These are phyloP conservation scores for Cepphus grylle DNA, from an alignment of 2,113 vertebrate species.

Conservation along the genomic window DNA sequence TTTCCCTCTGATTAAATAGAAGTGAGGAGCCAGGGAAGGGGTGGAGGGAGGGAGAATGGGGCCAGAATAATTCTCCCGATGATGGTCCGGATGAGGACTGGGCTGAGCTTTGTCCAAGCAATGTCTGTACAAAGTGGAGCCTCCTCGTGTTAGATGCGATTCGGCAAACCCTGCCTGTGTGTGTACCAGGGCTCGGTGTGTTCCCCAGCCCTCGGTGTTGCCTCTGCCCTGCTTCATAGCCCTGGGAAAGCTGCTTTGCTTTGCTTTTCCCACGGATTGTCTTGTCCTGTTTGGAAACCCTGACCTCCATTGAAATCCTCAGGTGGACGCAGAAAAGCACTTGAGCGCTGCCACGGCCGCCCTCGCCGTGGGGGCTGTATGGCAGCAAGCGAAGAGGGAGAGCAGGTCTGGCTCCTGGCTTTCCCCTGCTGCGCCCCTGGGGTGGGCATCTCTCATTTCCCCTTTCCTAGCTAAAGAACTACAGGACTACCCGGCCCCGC, in stretches of 20 bases:
- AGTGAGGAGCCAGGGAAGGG: neutral
- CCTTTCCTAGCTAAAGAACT: neutral
- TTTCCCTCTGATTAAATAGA: neutral
- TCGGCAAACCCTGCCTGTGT: no score
- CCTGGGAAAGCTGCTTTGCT: neutral
- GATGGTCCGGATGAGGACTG: neutral
- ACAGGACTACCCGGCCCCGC: neutral
- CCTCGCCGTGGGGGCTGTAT: rapidly evolving
- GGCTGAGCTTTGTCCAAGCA: neutral
- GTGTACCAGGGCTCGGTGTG: no score
- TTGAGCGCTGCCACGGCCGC: neutral
- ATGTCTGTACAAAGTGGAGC: neutral
- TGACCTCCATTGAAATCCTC: no score
- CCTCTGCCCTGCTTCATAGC: neutral
- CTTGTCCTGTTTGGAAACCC: neutral
- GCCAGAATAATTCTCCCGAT: neutral
- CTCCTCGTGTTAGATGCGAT: neutral
- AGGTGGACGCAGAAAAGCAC: neutral
- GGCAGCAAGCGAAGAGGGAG: neutral
- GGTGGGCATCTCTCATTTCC: neutral
- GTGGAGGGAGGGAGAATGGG: neutral
- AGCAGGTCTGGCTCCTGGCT: neutral
- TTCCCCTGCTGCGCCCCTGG: no score
- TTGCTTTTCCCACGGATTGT: neutral
- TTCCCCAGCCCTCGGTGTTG: neutral